phyloP scores from a whole-genome alignment of 1,140 invertebrate genomes.

The Neomicropteryx cornuta region DNA sequence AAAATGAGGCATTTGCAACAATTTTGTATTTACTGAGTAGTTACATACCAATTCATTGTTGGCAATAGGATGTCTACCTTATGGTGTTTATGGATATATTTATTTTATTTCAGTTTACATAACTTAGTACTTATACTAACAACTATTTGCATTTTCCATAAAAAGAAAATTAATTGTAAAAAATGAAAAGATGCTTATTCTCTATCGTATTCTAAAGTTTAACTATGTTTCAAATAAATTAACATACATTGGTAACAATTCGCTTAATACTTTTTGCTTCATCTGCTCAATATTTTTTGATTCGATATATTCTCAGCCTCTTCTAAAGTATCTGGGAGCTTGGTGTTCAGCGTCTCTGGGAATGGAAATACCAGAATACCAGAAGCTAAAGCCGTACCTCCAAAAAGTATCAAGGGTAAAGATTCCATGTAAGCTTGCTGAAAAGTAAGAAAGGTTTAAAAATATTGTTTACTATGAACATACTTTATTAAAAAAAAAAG shows the following conservation, averaged over 20 bases:
- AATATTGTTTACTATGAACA: neutral
- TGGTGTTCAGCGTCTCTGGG: slow-evolving; percentile 58
- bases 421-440: slow-evolving; percentile 26
- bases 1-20: too few species aligned
- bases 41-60: too few species aligned
- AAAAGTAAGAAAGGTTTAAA: neutral
- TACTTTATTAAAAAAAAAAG: neutral
- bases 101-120: too few species aligned
- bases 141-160: neutral
- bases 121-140: too few species aligned
- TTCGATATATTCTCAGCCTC: slow-evolving; percentile 46
- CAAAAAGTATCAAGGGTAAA: slow-evolving; percentile 52
- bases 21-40: too few species aligned
- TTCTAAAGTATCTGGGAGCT: slow-evolving; percentile 52
- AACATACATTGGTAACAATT: slow-evolving; percentile 7
- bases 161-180: neutral
- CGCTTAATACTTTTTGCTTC: too few species aligned
- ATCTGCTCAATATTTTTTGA: too few species aligned
- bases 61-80: too few species aligned
- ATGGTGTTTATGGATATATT: too few species aligned
- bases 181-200: slow-evolving; percentile 11
- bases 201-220: neutral
- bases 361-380: slow-evolving; percentile 48
- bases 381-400: slow-evolving; percentile 44
- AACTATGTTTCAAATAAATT: neutral